Evolutionary conservation across 2,113 vertebrate species (phyloP).

Genomic region (Cairina moschata): DNA sequence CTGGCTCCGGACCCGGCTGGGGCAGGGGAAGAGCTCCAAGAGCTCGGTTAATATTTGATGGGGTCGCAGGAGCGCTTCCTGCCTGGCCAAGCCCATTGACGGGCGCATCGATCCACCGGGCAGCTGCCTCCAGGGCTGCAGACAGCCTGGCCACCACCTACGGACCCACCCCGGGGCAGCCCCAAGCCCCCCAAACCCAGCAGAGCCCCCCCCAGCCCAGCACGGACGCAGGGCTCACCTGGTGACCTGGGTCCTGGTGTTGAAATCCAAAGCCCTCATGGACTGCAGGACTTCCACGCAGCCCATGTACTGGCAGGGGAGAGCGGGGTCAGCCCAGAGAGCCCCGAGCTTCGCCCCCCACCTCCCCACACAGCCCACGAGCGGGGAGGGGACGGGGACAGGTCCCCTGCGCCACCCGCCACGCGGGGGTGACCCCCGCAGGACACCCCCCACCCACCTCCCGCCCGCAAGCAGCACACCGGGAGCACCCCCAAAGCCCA

Average conservation of each 20-base stretch:
- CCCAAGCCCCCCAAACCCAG: neutral
- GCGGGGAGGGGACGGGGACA: neutral
- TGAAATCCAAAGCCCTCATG: slow-evolving; percentile 97
- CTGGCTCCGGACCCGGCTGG: neutral
- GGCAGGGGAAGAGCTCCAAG: rapidly evolving
- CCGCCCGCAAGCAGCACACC: rapidly evolving
- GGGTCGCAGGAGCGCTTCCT: slow-evolving; percentile 61
- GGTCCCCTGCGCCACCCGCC: neutral
- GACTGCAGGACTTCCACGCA: slow-evolving; percentile 98
- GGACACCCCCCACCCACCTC: neutral
- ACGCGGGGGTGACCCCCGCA: rapidly evolving
- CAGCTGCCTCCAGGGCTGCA: neutral
- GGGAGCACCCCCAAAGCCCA: neutral
- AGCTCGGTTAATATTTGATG: slow-evolving; percentile 29
- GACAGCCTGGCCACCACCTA: neutral
- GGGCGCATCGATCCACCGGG: neutral
- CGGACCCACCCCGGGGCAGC: neutral
- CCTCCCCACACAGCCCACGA: neutral
- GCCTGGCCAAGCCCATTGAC: slow-evolving; percentile 35
- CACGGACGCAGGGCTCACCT: slow-evolving; percentile 78
- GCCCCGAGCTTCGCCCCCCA: neutral
- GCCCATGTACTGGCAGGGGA: slow-evolving; percentile 86
- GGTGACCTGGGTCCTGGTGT: slow-evolving; percentile 97
- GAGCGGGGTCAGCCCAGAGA: neutral
- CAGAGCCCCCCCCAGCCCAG: neutral